Base-by-base conservation (phyloP, 2,888 invertebrate species). In the Agrochola lota region DNA sequence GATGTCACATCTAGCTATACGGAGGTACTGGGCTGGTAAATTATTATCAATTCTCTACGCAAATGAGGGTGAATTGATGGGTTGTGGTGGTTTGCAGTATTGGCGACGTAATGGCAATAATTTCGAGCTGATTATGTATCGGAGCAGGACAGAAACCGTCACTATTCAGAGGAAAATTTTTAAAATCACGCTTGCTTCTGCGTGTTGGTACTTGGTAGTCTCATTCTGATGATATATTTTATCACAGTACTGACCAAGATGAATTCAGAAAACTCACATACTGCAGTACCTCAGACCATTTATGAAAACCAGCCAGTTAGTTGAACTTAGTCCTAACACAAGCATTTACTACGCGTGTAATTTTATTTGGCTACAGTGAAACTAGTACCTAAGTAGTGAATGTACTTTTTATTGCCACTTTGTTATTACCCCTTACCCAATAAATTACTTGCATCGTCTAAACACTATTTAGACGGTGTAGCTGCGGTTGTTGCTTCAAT, bases 51-150 rank as follows among this genome's bases (percentile, higher is more conserved):
- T 75, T 66, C 1, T 59, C 17, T 23, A 73, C 49, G 35, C 43
- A 80, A 83, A 70, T 80, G 64, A 66, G 2, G 12, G 62, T 3
- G 23, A 26, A 46, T 71, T 49, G 26, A 66, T 60, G 30, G 8
- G 35, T 8, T 59, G 12, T 57, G 35, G 23, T 67, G 46, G 15
- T 59, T 60, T 62, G n/a, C 12, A 40, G 35, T 66, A 70, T 55
- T 69, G 57, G 23, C 23, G 0, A 46, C 15, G 23, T 77, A 35
- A 4, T 2, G 2, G n/a, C 30, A n/a, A 35, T 68, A 30, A 43
- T 66, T 12, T 12, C 2, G 1, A 11, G 1, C 17, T 49, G 4
- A 57, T 40, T 49, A 26, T 30, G 57, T 43, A 15, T n/a, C n/a
- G n/a, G n/a, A n/a, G 6, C 15, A 23, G 0, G 8, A 20, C 5